Base-by-base conservation (phyloP, 2,797 vertebrate species). In the Acanthopagrus latus region DNA sequence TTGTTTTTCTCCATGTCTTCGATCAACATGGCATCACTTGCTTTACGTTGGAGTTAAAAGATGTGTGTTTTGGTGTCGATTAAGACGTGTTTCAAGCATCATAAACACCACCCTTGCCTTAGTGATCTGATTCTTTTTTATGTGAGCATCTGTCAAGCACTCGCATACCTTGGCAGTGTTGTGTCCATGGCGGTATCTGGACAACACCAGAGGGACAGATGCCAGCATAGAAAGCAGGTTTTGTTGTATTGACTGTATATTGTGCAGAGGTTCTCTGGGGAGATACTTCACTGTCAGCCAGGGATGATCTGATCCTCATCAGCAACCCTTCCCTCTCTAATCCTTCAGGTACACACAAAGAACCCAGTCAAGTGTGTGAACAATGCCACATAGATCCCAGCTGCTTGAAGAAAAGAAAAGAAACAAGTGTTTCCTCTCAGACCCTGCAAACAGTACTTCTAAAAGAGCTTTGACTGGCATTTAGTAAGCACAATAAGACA, bases 381-480 rank as follows among this genome's bases (percentile, higher is more conserved):
- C 71, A 62, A 16, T 68, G 47, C 12, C 60, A 51, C 38, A 41
- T 20, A 27, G 17, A 51, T 64, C 48, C 25, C 29, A 72, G 58
- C 48, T 33, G 25, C n/a, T 29, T 47, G 41, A 9, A 38, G 3
- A 10, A 33, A 50, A 16, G 5, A 65, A 58, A 38, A 56, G 4
- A 58, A 79, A 64, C 21, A 38, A 56, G 46, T n/a, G 4, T 55
- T 70, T 76, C 55, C 9, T n/a, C 62, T 64, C 66, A 64, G 29
- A 29, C 46, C 47, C 5, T 66, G 23, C 23, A 71, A 64, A 44
- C 16, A 25, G 6, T 25, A 58, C 58, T 16, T 57, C 48, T 71
- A 27, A 48, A 63, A 70, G 13, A 11, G 33, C 27, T 18, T 18
- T 10, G 38, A 55, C n/a, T 64, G 16, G 2, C 20, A 5, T 47